Evolutionary conservation across 2,888 invertebrate species (phyloP), one percentile per base, ranked within the genome.

Genomic region (Scelioninae gen. 1): DNA sequence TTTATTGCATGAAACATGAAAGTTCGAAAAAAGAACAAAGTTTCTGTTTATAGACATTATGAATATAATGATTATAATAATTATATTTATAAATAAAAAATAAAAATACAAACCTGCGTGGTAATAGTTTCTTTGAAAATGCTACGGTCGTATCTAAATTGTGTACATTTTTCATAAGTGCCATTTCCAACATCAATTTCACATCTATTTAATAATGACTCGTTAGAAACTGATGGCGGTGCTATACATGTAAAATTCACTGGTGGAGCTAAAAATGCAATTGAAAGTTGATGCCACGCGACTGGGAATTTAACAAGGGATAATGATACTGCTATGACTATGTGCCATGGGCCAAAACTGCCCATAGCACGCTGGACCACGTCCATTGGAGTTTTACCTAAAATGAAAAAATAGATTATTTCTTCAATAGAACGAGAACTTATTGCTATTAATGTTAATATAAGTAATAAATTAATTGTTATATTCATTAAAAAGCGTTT

Each of bases 121-220:
- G 94, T 93, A 47, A 96, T 95, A 9, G 94, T 95, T 53, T 94
- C 93, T 43, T 89, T 92, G 88, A 95, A 95, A 47, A 93, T 87
- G 32, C 93, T 93, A 29, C 89, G 91, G 85, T 96, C 94, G 86
- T 95, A 96, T 62, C 93, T 93, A 89, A 91, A 92, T 32, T 86
- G 56, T 1, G 85, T 86, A 58, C 92, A 92, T 56, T 90, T 87
- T 56, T 90, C 87, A 53, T 85, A 66, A 4, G 88, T 89, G 9
- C 75, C 83, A 60, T 90, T 91, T 34, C 87, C 88, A 5, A 88
- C 82, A 29, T 89, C 49, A 45, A 91, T 78, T 7, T 78, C 56
- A 58, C 91, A 91, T 65, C 80, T 85, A 60, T 85, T 81, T 53
- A 58, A 15, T 55, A 63, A 77, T 6, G 85, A 84, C 13, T 85